Percentiles rank a stretch among this genome's conserved stretches.
Conservation (phyloP, 64 coral and sea anemone species). For the Pachyseris speciosa region DNA sequence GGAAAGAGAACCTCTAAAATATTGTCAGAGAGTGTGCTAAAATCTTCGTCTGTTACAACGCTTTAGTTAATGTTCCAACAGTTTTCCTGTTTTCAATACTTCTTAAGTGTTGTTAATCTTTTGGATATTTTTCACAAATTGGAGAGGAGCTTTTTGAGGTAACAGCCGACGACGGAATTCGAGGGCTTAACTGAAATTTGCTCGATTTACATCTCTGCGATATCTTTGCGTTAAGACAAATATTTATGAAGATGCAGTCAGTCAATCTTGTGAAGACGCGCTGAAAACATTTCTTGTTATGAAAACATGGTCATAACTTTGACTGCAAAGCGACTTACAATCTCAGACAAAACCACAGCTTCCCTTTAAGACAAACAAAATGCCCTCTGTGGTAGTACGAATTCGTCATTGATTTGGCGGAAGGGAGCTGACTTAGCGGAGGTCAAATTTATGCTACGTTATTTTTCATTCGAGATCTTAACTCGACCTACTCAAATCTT, state of each 20-base stretch:
- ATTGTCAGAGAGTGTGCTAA: no score
- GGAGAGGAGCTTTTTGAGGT: neutral
- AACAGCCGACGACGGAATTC: neutral
- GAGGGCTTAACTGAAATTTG: neutral
- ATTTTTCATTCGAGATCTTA: no score
- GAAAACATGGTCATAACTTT: neutral
- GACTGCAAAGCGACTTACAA: no score
- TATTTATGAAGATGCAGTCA: neutral
- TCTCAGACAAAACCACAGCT: no score
- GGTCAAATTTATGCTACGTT: no score
- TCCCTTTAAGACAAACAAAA: no score
- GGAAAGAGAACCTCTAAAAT: no score
- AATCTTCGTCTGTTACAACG: no score
- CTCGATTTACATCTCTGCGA: neutral
- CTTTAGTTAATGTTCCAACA: neutral
- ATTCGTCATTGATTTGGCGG: no score
- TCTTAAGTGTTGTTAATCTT: neutral
- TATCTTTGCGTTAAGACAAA: neutral
- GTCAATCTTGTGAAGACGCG: neutral
- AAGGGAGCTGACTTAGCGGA: no score
- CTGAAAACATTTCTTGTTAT: neutral
- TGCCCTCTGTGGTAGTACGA: no score
- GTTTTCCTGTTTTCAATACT: neutral
- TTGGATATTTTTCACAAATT: neutral
- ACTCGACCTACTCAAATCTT: no score